These are phyloP conservation scores for Empis stercorea DNA, from an alignment of 2,888 invertebrate species.

Conservation along the genomic window DNA sequence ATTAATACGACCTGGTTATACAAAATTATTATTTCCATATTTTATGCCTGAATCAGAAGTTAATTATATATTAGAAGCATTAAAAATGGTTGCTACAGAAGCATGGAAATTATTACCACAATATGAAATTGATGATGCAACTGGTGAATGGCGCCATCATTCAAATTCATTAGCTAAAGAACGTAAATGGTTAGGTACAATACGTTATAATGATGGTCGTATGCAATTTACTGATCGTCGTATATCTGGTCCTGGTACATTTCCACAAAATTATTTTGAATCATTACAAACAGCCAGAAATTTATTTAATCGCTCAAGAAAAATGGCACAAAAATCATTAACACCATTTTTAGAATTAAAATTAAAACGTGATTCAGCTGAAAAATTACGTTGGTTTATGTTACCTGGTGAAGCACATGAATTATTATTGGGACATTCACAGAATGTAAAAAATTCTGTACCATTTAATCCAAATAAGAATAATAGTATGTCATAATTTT, in stretches of 20 bases:
- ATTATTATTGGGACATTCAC: conserved; percentile 56
- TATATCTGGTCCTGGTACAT: conserved; percentile 56
- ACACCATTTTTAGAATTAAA: conserved; percentile 41
- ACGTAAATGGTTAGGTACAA: conserved; percentile 66
- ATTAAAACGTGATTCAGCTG: conserved; percentile 26
- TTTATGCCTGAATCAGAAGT: conserved; percentile 69
- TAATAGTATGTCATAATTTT: conserved; percentile 6
- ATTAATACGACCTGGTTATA: conserved; percentile 74
- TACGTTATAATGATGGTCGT: conserved; percentile 61
- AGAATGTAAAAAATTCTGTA: conserved; percentile 62
- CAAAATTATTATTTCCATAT: conserved; percentile 71
- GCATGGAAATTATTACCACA: conserved; percentile 83
- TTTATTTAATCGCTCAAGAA: conserved; percentile 61
- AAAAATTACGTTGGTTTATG: conserved; percentile 75
- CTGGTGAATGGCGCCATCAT: conserved; percentile 81
- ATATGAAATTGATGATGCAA: conserved; percentile 74
- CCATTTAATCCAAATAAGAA: conserved; percentile 57
- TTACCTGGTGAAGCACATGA: conserved; percentile 76
- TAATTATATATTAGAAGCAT: conserved; percentile 68
- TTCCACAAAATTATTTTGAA: conserved; percentile 62
- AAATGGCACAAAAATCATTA: conserved; percentile 59
- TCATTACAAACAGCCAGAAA: conserved; percentile 68
- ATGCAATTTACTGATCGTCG: conserved; percentile 60
- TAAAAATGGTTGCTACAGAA: conserved; percentile 77
- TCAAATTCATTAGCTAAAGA: conserved; percentile 67